Base-by-base conservation (phyloP, 2,888 invertebrate species). In the Dasysyrphus tricinctus region DNA sequence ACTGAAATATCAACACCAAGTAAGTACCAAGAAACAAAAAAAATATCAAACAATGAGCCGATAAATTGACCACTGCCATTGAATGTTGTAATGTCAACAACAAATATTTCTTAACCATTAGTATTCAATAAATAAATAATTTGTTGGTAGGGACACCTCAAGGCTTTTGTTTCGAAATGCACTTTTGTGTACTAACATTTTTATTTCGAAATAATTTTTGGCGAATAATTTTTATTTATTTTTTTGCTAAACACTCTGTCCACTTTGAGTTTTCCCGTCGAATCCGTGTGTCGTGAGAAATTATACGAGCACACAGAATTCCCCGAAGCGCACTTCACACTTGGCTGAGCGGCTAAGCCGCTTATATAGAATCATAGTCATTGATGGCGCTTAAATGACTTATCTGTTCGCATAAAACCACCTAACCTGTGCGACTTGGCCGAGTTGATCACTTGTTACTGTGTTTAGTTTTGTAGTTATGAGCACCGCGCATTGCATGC, bases 381-480 rank as follows among this genome's bases (percentile, higher is more conserved):
- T 79, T 74, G 82, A 86, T 86, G 86, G 86, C 86, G 86, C 86
- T 86, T 82, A 86, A 86, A 86, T 86, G 86, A 86, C 86, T 82
- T 86, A 86, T 86, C 78, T 82, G 82, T 78, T 82, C 82, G 78
- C 82, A 82, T 67, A 82, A 86, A 75, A 75, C 78, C 82, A 82
- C 78, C 82, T 86, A 79, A 82, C 86, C 82, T 72, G 86, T 57
- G 70, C 82, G 78, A 82, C 86, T 82, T 79, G 57, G 82, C 51
- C 82, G 29, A 74, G 65, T 75, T 82, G 86, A 86, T 86, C 86
- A 86, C 86, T 86, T 86, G 86, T 86, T 86, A n/a, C 75, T 34
- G 59, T 72, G 81, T 82, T 61, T 81, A 57, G 77, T 39, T 39
- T 63, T 77, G 80, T 74, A 73, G 85, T 85, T 85, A 82, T 82